These are phyloP conservation scores for Cantharis nigra DNA, from an alignment of 2,888 invertebrate genomes.

Conservation along the genomic window DNA sequence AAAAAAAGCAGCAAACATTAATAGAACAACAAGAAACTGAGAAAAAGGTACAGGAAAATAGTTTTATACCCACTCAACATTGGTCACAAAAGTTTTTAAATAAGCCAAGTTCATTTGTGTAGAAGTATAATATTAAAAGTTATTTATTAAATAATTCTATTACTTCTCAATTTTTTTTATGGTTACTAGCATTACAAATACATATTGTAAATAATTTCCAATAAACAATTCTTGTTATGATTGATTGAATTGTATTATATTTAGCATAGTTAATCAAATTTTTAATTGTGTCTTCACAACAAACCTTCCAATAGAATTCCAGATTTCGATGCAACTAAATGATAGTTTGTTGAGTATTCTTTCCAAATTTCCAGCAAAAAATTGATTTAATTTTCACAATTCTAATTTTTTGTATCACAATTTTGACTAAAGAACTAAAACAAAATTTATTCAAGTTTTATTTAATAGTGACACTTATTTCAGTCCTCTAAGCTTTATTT, in stretches of 20 bases:
- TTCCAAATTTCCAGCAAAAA: too few relatives aligned
- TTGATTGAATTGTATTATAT: neutral
- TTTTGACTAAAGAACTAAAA: too few relatives aligned
- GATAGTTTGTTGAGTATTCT: too few relatives aligned
- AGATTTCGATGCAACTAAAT: too few relatives aligned
- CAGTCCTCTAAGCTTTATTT: too few relatives aligned
- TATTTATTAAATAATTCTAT: neutral
- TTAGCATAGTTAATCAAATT: too few relatives aligned
- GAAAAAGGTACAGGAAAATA: constrained; percentile 45
- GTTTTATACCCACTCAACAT: neutral
- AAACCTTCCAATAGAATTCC: too few relatives aligned
- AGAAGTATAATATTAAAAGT: neutral
- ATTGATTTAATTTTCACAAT: too few relatives aligned
- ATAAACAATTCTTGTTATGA: neutral
- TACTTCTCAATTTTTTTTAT: neutral
- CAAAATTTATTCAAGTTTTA: too few relatives aligned
- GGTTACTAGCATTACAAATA: neutral
- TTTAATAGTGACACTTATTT: too few relatives aligned
- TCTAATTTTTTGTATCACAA: too few relatives aligned
- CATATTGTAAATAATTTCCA: neutral
- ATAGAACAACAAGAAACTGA: constrained; percentile 68
- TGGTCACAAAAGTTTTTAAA: neutral
- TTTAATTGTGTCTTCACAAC: too few relatives aligned
- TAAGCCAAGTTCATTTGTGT: neutral
- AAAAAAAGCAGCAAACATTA: constrained; percentile 84